These are phyloP conservation scores for Furcifer pardalis DNA, from an alignment of 2,797 vertebrate genomes.

Conservation along the genomic window DNA sequence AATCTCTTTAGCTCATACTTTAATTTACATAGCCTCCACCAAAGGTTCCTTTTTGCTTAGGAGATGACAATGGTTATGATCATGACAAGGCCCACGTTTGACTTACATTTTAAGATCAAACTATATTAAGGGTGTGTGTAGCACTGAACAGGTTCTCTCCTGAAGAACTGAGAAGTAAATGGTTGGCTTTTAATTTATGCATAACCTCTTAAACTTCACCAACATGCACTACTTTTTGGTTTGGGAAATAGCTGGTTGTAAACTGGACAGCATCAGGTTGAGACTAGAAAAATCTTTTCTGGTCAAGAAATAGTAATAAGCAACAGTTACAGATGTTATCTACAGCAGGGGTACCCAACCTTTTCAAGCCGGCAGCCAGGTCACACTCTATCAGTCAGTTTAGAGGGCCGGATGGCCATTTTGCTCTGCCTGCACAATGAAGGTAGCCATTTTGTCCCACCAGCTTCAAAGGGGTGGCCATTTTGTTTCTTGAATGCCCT, in stretches of 20 bases:
- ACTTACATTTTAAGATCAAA: slow-evolving; percentile 72
- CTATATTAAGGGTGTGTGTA: slow-evolving; percentile 63
- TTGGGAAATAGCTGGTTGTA: neutral
- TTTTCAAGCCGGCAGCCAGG: too few species aligned
- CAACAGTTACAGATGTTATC: neutral
- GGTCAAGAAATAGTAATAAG: slow-evolving; percentile 1
- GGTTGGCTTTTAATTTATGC: slow-evolving; percentile 29
- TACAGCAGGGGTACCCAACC: too few species aligned
- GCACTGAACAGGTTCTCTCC: slow-evolving; percentile 71
- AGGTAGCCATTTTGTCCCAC: too few species aligned
- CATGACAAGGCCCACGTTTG: slow-evolving; percentile 74
- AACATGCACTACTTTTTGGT: slow-evolving; percentile 32
- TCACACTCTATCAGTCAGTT: too few species aligned
- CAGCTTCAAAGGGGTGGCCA: too few species aligned
- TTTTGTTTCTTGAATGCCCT: too few species aligned
- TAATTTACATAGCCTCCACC: slow-evolving; percentile 62
- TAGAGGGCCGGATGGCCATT: too few species aligned
- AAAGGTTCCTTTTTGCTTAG: slow-evolving; percentile 66
- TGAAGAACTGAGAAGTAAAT: slow-evolving; percentile 35
- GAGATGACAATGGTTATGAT: slow-evolving; percentile 72
- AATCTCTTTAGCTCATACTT: slow-evolving; percentile 54
- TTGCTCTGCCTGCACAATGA: too few species aligned
- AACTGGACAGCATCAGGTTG: neutral
- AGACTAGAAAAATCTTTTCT: slow-evolving; percentile 30
- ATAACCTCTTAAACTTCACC: slow-evolving; percentile 30